Conservation (phyloP, 1,140 invertebrate species). For the Metaphire vulgaris region DNA sequence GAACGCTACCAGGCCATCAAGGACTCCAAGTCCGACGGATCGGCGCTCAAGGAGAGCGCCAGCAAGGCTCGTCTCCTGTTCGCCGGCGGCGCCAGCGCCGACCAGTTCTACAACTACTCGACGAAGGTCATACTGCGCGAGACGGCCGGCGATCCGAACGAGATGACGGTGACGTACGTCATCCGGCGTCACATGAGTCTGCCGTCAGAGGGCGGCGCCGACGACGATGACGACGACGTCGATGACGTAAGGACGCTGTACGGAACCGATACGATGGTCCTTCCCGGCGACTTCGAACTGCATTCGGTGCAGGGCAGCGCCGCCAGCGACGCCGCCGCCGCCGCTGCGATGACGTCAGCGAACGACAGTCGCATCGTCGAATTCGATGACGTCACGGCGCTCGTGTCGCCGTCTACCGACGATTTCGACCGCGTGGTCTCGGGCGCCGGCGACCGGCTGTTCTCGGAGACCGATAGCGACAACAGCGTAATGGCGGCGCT, state of each 20-base stretch:
- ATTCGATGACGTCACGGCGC: background rate
- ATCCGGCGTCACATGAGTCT: slow-evolving; percentile 13
- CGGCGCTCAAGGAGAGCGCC: background rate
- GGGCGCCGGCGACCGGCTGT: background rate
- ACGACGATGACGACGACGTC: background rate
- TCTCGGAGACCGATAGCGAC: background rate
- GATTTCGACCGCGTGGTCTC: background rate
- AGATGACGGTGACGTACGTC: slow-evolving; percentile 14
- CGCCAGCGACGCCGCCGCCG: background rate
- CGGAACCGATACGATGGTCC: background rate
- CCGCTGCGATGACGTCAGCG: background rate
- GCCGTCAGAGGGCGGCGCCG: background rate
- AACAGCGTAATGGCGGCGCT: background rate
- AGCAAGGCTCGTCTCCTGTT: background rate
- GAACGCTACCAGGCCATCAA: slow-evolving; percentile 49
- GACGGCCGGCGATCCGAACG: background rate
- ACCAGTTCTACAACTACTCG: slow-evolving; percentile 22
- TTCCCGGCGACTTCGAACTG: slow-evolving; percentile 11
- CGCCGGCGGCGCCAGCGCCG: background rate
- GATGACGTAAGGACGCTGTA: slow-evolving; percentile 7
- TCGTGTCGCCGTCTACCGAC: background rate
- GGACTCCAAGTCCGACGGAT: background rate
- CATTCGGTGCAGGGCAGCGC: background rate
- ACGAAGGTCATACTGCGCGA: slow-evolving; percentile 18
- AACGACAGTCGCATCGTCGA: background rate